Base-by-base conservation (phyloP, 2,797 vertebrate genomes). In the Echiichthys vipera region DNA sequence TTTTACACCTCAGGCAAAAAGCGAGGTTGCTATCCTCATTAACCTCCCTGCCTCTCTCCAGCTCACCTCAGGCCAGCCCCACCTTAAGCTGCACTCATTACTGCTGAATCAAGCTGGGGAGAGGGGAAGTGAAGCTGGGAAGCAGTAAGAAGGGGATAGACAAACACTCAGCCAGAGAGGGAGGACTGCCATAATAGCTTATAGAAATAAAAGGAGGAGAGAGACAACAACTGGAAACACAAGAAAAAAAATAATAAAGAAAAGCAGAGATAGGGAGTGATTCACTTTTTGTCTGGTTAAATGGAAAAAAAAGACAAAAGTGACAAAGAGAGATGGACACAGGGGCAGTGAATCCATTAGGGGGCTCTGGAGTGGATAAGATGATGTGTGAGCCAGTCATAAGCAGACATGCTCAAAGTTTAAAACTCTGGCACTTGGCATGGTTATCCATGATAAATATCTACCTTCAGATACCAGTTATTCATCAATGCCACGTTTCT, bases 11-110 rank as follows among this genome's bases (percentile, higher is more conserved):
- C 79, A 18, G 86, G 91, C 88, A 85, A 83, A 91, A 86, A 84
- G 78, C 72, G 55, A 93, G 92, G 92, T 93, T 91, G 82, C 87
- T 73, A 43, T 92, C 89, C 89, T 94, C 91, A 94, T 94, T 94
- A 94, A 91, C 89, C 92, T 92, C 56, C 65, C 68, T 69, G 79
- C 78, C 75, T 89, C 84, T 88, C 77, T 85, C 73, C 77, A 72
- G 75, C 80, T 90, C 86, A 92, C 93, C 86, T 85, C 74, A 69
- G 84, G 89, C 88, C 70, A 88, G 81, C 72, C 72, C 74, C 87
- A 86, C 86, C 82, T 85, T 81, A 84, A 90, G 84, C 78, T 77
- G 68, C 65, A 32, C 89, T 93, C 84, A 91, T 91, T 89, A 88
- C 80, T 66, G 72, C 84, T 62, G 81, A 85, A 83, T 89, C 83